Conservation (phyloP, 2,888 invertebrate species). For the Cotesia congregata region DNA sequence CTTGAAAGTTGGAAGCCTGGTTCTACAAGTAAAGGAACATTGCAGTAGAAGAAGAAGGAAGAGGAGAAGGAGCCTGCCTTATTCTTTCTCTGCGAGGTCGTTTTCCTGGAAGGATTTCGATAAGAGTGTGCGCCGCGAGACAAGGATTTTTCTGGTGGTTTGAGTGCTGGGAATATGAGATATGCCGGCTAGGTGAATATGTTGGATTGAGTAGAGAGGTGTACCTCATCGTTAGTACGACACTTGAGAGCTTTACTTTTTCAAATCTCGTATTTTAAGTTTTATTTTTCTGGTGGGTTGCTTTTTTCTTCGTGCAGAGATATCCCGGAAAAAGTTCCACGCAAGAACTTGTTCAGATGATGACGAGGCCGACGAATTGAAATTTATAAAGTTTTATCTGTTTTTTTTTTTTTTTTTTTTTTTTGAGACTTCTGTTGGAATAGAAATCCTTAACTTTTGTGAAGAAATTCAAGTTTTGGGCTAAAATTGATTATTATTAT, state of each 20-base stretch:
- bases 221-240: conserved; percentile 35
- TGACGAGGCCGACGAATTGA: conserved; percentile 37
- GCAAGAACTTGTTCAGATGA: conserved; percentile 26
- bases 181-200: conserved; percentile 10
- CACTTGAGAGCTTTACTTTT: conserved; percentile 35
- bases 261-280: neutral
- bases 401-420: conserved; percentile 4
- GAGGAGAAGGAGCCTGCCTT: neutral
- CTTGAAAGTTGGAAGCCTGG: conserved; percentile 21
- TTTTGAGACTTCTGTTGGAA: conserved; percentile 7
- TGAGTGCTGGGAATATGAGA: conserved; percentile 10
- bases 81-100: conserved; percentile 51
- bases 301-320: conserved; percentile 32
- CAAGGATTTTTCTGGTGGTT: conserved; percentile 1
- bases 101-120: conserved; percentile 59
- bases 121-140: conserved; percentile 48
- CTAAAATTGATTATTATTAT: too few species aligned
- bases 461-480: neutral
- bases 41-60: too few species aligned
- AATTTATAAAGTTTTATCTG: conserved; percentile 33
- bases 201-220: conserved; percentile 18
- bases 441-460: conserved; percentile 15
- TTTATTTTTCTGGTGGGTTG: conserved; percentile 14
- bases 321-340: conserved; percentile 28
- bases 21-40: too few species aligned